Evolutionary conservation across 2,888 invertebrate genomes (phyloP).

Genomic region (Stenodema calcarata): DNA sequence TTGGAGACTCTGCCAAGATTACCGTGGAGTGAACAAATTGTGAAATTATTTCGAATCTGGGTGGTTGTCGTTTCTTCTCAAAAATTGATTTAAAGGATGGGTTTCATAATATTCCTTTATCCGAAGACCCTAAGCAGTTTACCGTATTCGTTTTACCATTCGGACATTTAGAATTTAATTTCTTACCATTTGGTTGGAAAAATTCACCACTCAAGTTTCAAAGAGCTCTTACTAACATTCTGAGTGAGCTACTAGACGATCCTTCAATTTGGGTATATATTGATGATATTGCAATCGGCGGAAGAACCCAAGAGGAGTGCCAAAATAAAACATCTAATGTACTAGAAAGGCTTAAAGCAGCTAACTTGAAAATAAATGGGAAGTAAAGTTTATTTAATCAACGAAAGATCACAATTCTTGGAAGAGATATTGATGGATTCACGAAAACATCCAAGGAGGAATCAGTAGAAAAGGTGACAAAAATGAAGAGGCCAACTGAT

Average conservation of each 20-base stretch:
- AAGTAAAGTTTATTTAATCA: not conserved
- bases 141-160: not conserved
- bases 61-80: conserved; percentile 17
- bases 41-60: not conserved
- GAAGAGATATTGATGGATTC: not conserved
- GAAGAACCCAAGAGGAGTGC: not conserved
- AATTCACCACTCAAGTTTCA: conserved; percentile 17
- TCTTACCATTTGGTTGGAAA: conserved; percentile 16
- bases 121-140: conserved; percentile 4
- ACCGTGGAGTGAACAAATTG: too few relatives aligned
- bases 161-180: conserved; percentile 16
- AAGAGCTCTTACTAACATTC: not conserved
- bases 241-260: not conserved
- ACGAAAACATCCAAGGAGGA: not conserved
- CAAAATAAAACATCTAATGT: not conserved
- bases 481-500: not conserved
- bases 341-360: not conserved
- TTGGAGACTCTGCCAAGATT: too few relatives aligned
- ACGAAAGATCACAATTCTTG: not conserved
- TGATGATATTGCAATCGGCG: conserved; percentile 5
- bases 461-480: not conserved
- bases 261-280: conserved; percentile 6
- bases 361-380: too few relatives aligned
- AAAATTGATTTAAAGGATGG: not conserved
- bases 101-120: not conserved